Evolutionary conservation across 2,113 vertebrate genomes (phyloP).

Genomic region (Halcyon malimbica): DNA sequence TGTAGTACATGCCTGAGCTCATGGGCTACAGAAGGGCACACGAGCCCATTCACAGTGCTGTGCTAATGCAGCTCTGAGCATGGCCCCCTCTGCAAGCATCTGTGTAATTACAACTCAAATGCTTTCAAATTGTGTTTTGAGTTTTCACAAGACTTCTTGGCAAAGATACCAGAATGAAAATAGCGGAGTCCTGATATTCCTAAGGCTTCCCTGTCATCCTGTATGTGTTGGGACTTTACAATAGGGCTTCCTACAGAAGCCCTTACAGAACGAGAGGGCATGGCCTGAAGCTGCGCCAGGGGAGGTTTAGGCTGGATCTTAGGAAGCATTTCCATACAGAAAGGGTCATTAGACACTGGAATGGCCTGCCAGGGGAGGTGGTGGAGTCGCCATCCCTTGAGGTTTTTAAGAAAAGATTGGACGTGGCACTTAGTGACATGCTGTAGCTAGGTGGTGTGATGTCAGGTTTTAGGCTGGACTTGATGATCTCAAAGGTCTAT

Average conservation of each 20-base stretch:
- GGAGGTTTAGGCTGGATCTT: no score
- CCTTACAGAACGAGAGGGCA: no score
- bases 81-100: background rate
- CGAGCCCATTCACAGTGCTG: accelerated
- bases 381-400: no score
- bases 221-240: background rate
- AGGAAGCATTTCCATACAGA: no score
- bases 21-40: background rate
- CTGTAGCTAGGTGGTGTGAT: no score
- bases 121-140: background rate
- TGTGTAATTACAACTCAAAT: background rate
- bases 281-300: no score
- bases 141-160: background rate
- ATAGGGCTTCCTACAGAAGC: background rate
- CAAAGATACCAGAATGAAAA: background rate
- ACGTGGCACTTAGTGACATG: no score
- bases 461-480: no score
- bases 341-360: no score
- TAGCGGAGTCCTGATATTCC: background rate
- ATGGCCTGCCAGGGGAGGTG: no score
- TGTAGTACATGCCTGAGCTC: background rate
- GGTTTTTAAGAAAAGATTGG: no score
- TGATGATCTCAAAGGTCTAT: no score
- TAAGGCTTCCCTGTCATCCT: background rate
- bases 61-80: background rate